Evolutionary conservation across 2,113 vertebrate species (phyloP).

Genomic region (Centropus bengalensis): DNA sequence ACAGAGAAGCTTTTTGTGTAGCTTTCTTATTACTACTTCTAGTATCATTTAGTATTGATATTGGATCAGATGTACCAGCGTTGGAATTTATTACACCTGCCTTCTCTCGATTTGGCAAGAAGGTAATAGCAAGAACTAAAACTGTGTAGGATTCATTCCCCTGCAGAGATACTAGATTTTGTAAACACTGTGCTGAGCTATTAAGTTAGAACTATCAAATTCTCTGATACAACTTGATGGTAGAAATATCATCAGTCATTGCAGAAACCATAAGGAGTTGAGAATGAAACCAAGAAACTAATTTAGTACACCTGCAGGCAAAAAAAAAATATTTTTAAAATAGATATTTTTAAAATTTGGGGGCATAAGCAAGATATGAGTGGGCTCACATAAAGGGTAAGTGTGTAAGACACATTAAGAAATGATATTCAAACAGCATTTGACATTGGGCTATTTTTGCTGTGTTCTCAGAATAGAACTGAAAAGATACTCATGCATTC

Average conservation of each 20-base stretch:
- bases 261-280: neutral
- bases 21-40: neutral
- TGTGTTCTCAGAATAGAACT: constrained; percentile 15
- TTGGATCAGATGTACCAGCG: rapidly evolving
- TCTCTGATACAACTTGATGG: neutral
- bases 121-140: neutral
- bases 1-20: neutral
- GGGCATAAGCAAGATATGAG: constrained; percentile 14
- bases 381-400: constrained; percentile 21
- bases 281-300: neutral
- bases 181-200: neutral
- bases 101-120: neutral
- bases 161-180: neutral
- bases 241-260: neutral
- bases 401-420: constrained; percentile 19
- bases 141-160: neutral
- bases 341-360: neutral
- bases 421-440: constrained; percentile 31
- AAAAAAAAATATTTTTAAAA: neutral
- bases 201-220: neutral
- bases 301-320: neutral
- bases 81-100: neutral
- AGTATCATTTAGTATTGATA: neutral
- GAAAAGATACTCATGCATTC: neutral
- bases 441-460: constrained; percentile 62